Evolutionary conservation across 2,797 vertebrate genomes (phyloP).

Genomic region (Remorina albescens): DNA sequence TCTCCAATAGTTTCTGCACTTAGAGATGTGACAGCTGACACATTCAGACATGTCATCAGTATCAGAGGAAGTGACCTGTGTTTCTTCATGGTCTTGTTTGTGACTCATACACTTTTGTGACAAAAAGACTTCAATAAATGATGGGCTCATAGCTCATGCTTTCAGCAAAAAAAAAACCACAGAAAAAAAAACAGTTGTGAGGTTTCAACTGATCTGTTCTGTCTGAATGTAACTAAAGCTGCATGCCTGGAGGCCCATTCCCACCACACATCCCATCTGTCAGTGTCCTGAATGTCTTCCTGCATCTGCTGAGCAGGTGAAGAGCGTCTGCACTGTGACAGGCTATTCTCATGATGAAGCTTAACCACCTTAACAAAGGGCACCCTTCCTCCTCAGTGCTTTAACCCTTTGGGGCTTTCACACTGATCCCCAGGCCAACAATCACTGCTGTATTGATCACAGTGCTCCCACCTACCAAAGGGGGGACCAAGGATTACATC

Average conservation of each 20-base stretch:
- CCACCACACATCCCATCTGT: conserved; percentile 57
- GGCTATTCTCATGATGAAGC: conserved; percentile 26
- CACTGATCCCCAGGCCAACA: conserved; percentile 24
- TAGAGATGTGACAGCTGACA: too few relatives aligned
- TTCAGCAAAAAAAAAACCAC: neutral
- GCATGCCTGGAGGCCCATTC: conserved; percentile 44
- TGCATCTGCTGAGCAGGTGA: conserved; percentile 38
- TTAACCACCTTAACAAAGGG: conserved; percentile 43
- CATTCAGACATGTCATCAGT: neutral
- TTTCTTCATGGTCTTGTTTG: neutral
- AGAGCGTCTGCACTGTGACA: conserved; percentile 38
- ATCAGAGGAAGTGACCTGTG: neutral
- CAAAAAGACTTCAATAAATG: neutral
- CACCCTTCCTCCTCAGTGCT: neutral
- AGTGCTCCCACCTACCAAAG: conserved; percentile 43
- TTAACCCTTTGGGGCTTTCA: conserved; percentile 34
- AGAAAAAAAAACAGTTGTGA: conserved; percentile 1
- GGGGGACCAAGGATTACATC: too few relatives aligned
- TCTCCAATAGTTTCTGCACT: neutral
- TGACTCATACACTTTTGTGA: neutral
- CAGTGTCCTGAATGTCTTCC: conserved; percentile 13
- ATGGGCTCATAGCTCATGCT: neutral
- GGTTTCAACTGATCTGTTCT: conserved; percentile 5
- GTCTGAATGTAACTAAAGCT: conserved; percentile 47
- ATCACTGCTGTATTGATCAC: conserved; percentile 59